Evolutionary conservation across 2,888 invertebrate species (phyloP).

Genomic region (Exocentrus adspersus): DNA sequence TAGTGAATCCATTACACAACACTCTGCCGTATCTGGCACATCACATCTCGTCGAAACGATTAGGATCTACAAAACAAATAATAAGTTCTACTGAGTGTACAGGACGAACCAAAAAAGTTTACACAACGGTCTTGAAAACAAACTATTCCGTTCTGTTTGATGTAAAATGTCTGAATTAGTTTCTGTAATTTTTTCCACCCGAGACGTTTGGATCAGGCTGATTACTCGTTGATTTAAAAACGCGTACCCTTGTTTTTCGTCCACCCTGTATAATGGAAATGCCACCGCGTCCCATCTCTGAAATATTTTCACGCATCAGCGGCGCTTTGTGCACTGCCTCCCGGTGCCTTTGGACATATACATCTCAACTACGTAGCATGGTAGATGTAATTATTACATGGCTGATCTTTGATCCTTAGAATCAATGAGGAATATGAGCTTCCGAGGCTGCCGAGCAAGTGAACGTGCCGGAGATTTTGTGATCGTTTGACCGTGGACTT

Average conservation of each 20-base stretch:
- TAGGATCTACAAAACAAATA: not conserved
- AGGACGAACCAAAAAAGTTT: too few relatives aligned
- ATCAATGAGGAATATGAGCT: constrained; percentile 10
- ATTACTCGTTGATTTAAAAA: too few relatives aligned
- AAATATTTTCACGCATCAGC: constrained; percentile 11
- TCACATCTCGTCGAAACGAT: not conserved
- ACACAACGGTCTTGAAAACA: too few relatives aligned
- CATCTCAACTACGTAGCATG: constrained; percentile 8
- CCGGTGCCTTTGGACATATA: constrained; percentile 4
- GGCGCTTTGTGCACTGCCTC: constrained; percentile 8
- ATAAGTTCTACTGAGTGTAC: not conserved
- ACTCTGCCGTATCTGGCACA: not conserved
- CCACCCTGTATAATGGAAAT: not conserved
- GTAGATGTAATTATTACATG: constrained; percentile 9
- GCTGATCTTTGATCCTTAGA: constrained; percentile 14
- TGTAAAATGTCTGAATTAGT: too few relatives aligned
- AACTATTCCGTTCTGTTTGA: too few relatives aligned
- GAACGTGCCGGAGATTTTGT: not conserved
- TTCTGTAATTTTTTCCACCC: too few relatives aligned
- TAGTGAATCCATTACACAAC: not conserved
- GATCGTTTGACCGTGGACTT: not conserved
- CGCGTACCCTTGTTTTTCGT: too few relatives aligned
- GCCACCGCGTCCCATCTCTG: constrained; percentile 9
- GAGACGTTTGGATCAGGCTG: too few relatives aligned
- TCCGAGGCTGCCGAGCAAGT: not conserved